Conservation (phyloP, 2,113 vertebrate species). For the Thinocorus orbignyianus region DNA sequence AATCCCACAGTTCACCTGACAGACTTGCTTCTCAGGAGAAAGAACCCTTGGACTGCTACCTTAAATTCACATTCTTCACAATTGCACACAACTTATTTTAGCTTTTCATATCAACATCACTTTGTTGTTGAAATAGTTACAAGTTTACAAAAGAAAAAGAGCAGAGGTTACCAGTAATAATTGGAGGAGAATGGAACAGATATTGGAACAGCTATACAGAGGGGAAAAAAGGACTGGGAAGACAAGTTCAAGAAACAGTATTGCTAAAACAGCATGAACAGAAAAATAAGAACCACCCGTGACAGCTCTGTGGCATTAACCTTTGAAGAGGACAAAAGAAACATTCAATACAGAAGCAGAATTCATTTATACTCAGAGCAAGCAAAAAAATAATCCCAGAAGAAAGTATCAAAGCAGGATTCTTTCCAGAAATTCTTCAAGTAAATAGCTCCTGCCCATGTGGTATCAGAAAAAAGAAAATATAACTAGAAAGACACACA, state of each 20-base stretch:
- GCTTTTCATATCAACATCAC: slow-evolving; percentile 52
- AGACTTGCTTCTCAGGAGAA: slow-evolving; percentile 25
- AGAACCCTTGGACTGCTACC: slow-evolving; percentile 8
- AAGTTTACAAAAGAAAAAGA: slow-evolving; percentile 58
- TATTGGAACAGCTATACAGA: slow-evolving; percentile 46
- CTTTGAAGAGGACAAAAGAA: slow-evolving; percentile 66
- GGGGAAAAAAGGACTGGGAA: slow-evolving; percentile 33
- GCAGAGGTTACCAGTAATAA: slow-evolving; percentile 60
- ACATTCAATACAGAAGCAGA: slow-evolving; percentile 51
- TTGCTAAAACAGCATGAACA: slow-evolving; percentile 46
- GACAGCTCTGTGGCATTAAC: slow-evolving; percentile 50
- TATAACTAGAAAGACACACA: slow-evolving; percentile 60
- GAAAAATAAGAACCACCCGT: slow-evolving; percentile 66
- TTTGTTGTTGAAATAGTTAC: slow-evolving; percentile 59
- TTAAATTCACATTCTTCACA: slow-evolving; percentile 47
- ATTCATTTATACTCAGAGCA: slow-evolving; percentile 44
- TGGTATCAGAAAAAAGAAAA: slow-evolving; percentile 54
- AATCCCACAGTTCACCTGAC: slow-evolving; percentile 17
- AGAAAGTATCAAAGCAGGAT: slow-evolving; percentile 63
- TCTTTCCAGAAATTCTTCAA: slow-evolving; percentile 61
- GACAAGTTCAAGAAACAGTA: slow-evolving; percentile 60
- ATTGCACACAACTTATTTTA: slow-evolving; percentile 41
- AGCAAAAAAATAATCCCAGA: slow-evolving; percentile 60
- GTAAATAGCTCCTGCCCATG: slow-evolving; percentile 56
- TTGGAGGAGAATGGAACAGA: slow-evolving; percentile 50